These are phyloP conservation scores for Ceuthmochares aereus DNA, from an alignment of 2,113 vertebrate species.

Conservation along the genomic window DNA sequence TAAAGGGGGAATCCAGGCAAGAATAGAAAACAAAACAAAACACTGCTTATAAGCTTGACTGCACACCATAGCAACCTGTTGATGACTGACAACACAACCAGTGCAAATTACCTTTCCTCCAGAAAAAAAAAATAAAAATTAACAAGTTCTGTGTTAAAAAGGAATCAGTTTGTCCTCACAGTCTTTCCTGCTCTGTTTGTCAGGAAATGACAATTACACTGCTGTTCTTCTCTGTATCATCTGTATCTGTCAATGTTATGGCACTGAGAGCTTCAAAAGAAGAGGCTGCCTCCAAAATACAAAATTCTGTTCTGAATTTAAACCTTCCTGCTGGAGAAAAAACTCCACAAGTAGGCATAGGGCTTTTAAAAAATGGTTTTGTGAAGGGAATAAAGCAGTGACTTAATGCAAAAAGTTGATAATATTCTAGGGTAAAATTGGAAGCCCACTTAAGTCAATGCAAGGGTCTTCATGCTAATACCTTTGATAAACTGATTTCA, in stretches of 20 bases:
- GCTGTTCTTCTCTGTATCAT: neutral
- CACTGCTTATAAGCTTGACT: constrained; percentile 57
- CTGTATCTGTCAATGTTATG: neutral
- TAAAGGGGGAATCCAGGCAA: constrained; percentile 67
- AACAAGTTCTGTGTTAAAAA: neutral
- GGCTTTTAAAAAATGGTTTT: neutral
- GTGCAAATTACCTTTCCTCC: neutral
- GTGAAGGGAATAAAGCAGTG: neutral
- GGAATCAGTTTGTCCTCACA: neutral
- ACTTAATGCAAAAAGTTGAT: neutral
- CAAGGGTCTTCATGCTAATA: neutral
- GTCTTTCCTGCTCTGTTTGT: neutral
- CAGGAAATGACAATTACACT: neutral
- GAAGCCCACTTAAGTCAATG: neutral
- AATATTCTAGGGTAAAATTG: neutral
- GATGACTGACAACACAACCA: constrained; percentile 9
- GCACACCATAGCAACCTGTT: neutral
- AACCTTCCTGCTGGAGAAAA: neutral
- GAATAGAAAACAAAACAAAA: constrained; percentile 72
- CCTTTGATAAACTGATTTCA: neutral
- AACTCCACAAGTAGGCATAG: neutral
- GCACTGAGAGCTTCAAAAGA: neutral
- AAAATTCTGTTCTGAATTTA: neutral
- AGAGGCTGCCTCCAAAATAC: neutral
- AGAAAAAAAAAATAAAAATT: neutral